phyloP scores from a whole-genome alignment of 1,140 invertebrate genomes.

The Rhizoglyphus robini region DNA sequence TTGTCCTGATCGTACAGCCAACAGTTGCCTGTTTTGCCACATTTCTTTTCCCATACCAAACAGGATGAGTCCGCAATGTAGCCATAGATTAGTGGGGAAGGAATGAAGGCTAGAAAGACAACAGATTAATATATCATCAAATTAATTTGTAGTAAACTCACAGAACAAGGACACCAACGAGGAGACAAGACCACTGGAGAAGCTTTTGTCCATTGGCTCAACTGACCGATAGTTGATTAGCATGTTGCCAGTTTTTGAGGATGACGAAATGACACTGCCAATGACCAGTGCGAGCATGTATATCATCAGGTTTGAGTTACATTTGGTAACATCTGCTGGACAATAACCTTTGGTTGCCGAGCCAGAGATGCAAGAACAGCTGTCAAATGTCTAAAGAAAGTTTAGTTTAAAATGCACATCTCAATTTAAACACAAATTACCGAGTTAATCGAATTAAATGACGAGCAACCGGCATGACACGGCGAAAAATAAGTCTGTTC shows the following conservation, averaged over 20 bases:
- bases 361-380: neutral
- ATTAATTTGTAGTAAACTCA: neutral
- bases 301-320: slow-evolving; percentile 24
- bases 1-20: slow-evolving; percentile 31
- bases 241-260: slow-evolving; percentile 30
- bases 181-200: neutral
- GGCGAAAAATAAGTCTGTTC: slow-evolving; percentile 64
- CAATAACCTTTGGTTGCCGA: slow-evolving; percentile 27
- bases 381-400: neutral
- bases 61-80: slow-evolving; percentile 30
- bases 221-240: slow-evolving; percentile 28
- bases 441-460: neutral
- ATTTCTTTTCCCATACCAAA: slow-evolving; percentile 30
- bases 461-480: slow-evolving; percentile 67
- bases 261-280: slow-evolving; percentile 29
- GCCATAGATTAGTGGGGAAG: slow-evolving; percentile 31
- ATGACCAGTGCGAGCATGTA: slow-evolving; percentile 28
- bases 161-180: neutral
- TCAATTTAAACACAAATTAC: neutral
- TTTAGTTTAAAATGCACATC: neutral
- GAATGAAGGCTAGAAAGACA: too few species aligned
- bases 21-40: slow-evolving; percentile 31
- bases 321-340: slow-evolving; percentile 12
- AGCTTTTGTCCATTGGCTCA: slow-evolving; percentile 5
- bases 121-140: too few species aligned